Conservation (phyloP, 2,888 invertebrate species). For the Nemapogon koenigi region DNA sequence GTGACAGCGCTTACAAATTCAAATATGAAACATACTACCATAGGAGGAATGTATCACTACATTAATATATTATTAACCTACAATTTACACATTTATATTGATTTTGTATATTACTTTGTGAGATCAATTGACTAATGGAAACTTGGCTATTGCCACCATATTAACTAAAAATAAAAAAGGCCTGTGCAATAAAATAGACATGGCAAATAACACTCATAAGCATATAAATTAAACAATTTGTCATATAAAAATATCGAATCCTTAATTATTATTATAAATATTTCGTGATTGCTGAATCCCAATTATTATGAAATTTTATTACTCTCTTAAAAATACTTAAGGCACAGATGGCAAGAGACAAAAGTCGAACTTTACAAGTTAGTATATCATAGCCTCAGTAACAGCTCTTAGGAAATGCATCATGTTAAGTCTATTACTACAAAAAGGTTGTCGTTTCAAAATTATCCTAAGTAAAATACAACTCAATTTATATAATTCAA, state of each 20-base stretch:
- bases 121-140: conserved; percentile 11
- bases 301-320: not conserved
- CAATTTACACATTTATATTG: no score
- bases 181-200: conserved; percentile 5
- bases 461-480: no score
- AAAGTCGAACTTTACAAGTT: no score
- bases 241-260: not conserved
- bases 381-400: no score
- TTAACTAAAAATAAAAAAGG: conserved; percentile 3
- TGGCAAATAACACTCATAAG: conserved; percentile 4
- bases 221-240: not conserved
- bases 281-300: not conserved
- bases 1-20: not conserved
- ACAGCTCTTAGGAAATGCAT: no score
- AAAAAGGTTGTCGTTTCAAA: no score
- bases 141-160: conserved; percentile 11
- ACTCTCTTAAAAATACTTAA: not conserved
- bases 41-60: no score
- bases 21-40: not conserved
- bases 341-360: no score
- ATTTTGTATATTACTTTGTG: not conserved
- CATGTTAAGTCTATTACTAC: no score
- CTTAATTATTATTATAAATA: not conserved
- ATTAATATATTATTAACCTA: no score
- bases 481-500: no score